Conservation (phyloP, 1,140 invertebrate species). For the Lamellibrachia luymesi region DNA sequence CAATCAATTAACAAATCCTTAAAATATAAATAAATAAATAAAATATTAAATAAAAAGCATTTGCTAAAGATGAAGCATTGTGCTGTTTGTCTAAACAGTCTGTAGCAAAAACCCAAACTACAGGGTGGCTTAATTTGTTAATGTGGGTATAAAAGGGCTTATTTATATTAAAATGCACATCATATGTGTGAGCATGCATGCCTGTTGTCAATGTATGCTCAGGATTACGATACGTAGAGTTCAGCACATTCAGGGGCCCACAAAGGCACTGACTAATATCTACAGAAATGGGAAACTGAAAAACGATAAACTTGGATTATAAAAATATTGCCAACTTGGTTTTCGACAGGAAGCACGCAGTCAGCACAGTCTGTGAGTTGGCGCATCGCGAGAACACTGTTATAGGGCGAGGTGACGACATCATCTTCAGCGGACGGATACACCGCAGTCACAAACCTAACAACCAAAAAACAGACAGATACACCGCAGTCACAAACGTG, state of each 20-base stretch:
- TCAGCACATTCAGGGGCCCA: not conserved
- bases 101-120: too few species aligned
- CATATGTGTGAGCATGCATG: not conserved
- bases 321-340: conserved; percentile 43
- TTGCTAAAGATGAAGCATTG: too few species aligned
- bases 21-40: too few species aligned
- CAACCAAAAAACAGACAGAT: too few species aligned
- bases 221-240: not conserved
- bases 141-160: too few species aligned
- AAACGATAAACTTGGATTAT: not conserved
- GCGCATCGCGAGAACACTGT: conserved; percentile 57
- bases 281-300: not conserved
- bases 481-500: conserved; percentile 35
- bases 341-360: conserved; percentile 60
- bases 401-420: conserved; percentile 60
- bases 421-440: conserved; percentile 50
- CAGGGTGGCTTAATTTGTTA: too few species aligned
- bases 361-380: conserved; percentile 58
- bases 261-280: not conserved
- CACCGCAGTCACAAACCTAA: too few species aligned
- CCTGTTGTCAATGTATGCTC: not conserved
- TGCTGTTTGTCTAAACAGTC: too few species aligned
- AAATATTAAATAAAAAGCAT: too few species aligned
- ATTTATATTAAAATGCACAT: not conserved
- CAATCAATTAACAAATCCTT: too few species aligned